Base-by-base conservation (phyloP, 2,888 invertebrate species). In the Eretmocerus hayati region DNA sequence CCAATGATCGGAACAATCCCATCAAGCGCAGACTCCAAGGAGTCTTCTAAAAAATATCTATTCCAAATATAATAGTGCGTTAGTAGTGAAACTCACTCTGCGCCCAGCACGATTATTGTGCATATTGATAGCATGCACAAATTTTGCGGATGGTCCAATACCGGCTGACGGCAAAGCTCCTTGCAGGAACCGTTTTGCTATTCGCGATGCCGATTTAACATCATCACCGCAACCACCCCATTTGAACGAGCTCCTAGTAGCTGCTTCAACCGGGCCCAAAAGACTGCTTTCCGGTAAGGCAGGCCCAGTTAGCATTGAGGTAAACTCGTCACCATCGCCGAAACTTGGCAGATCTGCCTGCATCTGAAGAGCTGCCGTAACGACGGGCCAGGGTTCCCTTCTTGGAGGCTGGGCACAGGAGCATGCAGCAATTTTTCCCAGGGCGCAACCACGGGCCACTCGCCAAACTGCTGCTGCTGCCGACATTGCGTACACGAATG, bases 191-290 rank as follows among this genome's bases (percentile, higher is more conserved):
- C 83, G 78, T 61, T 82, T 82, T 9, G 84, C 81, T 63, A 87
- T 84, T 60, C 81, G 76, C 48, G 81, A 79, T 2, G 85, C 87
- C 76, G 84, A 86, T 58, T 80, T 78, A 46, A 83, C 77, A 72
- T 90, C 87, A 64, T 90, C 90, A 0, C 87, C 86, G 67, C 90
- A 90, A 23, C 90, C 90, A 38, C 88, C 88, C 90, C 90, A 90
- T 69, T 88, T 85, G 74, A 87, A 88, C 54, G 82, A 76, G 1
- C 81, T 83, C 48, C 79, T 78, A 16, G 61, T 56, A 11, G 60
- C 53, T 8, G 57, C 77, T 8, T 9, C 8, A 1, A 46, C 33
- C 49, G 50, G n/a, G 56, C 77, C 21, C 15, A 39, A 39, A 11
- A 46, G 40, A 2, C n/a, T 38, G 4, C 42, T 19, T 4, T 21